Evolutionary conservation across 2,113 vertebrate species (phyloP).

Genomic region (Cheirogaleus medius): DNA sequence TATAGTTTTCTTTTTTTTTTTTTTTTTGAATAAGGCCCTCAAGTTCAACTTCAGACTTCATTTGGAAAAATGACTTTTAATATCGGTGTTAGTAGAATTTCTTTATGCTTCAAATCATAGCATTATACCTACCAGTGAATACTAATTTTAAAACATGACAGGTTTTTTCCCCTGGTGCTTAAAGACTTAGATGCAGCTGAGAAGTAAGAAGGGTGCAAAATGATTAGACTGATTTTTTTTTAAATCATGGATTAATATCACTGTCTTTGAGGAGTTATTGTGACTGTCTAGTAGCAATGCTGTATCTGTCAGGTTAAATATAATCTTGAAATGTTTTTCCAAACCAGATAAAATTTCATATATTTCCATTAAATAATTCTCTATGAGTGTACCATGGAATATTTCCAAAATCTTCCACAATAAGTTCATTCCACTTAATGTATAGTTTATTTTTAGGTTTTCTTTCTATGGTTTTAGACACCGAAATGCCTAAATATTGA

Average conservation of each 20-base stretch:
- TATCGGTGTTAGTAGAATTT: not conserved
- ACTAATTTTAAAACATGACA: not conserved
- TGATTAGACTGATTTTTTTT: not conserved
- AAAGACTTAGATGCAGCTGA: not conserved
- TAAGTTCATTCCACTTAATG: not conserved
- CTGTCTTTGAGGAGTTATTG: not conserved
- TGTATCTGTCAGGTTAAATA: not conserved
- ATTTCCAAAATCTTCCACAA: constrained; percentile 16
- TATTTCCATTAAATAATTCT: not conserved
- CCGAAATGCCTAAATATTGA: constrained; percentile 49
- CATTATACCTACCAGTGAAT: not conserved
- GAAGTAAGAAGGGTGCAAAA: constrained; percentile 36
- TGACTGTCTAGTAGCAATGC: not conserved
- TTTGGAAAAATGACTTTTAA: not conserved
- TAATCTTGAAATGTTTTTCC: not conserved
- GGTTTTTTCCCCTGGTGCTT: not conserved
- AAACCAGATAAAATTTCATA: not conserved
- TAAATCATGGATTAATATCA: not conserved
- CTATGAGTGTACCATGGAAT: not conserved
- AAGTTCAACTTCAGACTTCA: not conserved
- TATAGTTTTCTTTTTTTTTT: not conserved
- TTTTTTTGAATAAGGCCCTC: not conserved
- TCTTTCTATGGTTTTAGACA: not conserved
- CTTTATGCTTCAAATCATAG: not conserved
- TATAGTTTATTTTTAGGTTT: not conserved